Evolutionary conservation across 2,888 invertebrate genomes (phyloP).

Genomic region (Entomobrya multifasciata): DNA sequence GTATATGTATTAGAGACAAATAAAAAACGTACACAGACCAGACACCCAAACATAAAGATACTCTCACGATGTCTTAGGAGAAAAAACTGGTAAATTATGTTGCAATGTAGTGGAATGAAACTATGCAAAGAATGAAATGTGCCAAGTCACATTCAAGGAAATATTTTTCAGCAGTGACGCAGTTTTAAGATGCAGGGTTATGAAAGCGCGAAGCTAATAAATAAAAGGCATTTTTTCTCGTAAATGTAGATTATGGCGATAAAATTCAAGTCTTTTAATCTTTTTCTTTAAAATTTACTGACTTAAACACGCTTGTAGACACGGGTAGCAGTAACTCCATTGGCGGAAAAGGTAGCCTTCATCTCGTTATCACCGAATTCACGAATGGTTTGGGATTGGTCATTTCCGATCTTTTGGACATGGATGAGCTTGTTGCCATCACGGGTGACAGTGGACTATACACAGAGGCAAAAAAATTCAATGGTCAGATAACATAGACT

Average conservation of each 20-base stretch:
- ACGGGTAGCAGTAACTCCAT: constrained; percentile 69
- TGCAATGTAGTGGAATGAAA: no score
- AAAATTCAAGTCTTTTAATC: constrained; percentile 21
- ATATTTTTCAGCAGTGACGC: no score
- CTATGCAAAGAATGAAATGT: no score
- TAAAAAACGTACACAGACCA: no score
- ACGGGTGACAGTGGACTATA: constrained; percentile 80
- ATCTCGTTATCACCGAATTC: constrained; percentile 69
- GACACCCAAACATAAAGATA: no score
- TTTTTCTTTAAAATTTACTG: neutral
- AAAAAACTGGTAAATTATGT: no score
- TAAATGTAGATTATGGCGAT: constrained; percentile 7
- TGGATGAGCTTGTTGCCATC: constrained; percentile 82
- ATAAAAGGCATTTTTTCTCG: no score
- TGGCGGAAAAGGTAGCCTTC: constrained; percentile 72
- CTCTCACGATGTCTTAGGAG: no score
- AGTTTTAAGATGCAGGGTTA: no score
- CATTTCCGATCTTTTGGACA: constrained; percentile 81
- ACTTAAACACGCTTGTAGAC: constrained; percentile 69
- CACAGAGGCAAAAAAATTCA: neutral
- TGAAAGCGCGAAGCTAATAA: no score
- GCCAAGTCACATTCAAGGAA: no score
- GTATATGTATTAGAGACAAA: no score
- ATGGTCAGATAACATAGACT: neutral
- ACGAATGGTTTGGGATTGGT: constrained; percentile 74